Evolutionary conservation across 2,113 vertebrate species (phyloP).

Genomic region (Nothoprocta pentlandii): DNA sequence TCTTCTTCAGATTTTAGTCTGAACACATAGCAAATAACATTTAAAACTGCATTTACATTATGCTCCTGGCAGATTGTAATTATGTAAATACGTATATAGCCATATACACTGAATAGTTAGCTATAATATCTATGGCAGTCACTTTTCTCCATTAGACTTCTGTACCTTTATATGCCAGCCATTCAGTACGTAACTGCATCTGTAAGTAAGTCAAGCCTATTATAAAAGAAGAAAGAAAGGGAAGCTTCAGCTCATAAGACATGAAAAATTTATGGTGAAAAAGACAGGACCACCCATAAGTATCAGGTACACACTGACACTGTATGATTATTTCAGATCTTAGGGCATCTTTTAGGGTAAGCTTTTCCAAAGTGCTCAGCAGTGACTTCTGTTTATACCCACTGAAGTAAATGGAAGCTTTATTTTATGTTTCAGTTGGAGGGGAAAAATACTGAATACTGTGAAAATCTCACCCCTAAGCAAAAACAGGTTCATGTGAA

Average conservation of each 20-base stretch:
- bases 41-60: slow-evolving; percentile 38
- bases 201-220: slow-evolving; percentile 37
- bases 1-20: slow-evolving; percentile 19
- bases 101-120: not conserved
- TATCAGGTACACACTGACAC: not conserved
- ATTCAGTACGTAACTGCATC: not conserved
- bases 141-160: slow-evolving; percentile 26
- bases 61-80: slow-evolving; percentile 24
- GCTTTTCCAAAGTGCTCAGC: not conserved
- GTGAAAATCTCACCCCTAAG: not conserved
- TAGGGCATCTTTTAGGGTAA: not conserved
- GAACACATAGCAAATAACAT: not conserved
- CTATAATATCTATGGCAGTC: not conserved
- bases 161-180: not conserved
- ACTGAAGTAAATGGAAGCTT: not conserved
- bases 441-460: not conserved
- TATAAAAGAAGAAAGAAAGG: slow-evolving; percentile 40
- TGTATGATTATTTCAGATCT: not conserved
- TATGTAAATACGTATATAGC: not conserved
- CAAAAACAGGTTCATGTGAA: not conserved
- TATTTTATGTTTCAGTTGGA: not conserved
- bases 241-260: slow-evolving; percentile 9
- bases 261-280: not conserved
- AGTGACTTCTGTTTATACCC: not conserved
- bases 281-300: not conserved